A percentile compares a stretch with the other conserved stretches of the same genome.
Conservation (phyloP, 1,140 invertebrate genomes). For the Chlorops oryzae region DNA sequence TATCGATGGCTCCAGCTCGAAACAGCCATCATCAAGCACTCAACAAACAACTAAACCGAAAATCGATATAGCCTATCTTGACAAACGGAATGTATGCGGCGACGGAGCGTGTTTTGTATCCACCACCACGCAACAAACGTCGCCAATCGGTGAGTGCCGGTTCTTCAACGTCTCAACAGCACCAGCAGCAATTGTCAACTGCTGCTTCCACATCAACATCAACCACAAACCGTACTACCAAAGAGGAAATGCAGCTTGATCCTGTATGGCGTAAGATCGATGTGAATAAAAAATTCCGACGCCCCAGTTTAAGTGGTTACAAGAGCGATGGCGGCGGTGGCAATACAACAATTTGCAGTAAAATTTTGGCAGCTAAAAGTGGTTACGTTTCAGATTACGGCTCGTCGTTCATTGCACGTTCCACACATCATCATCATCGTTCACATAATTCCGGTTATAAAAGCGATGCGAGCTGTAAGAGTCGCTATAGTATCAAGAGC, state of each 20-base stretch:
- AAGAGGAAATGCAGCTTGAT: slow-evolving; percentile 52
- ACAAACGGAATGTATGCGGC: slow-evolving; percentile 59
- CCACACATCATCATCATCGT: slow-evolving; percentile 52
- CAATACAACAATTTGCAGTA: slow-evolving; percentile 54
- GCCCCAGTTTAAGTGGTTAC: slow-evolving; percentile 53
- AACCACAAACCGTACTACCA: slow-evolving; percentile 23
- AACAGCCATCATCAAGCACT: no score
- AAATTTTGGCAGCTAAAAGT: slow-evolving; percentile 52
- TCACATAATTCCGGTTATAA: slow-evolving; percentile 54
- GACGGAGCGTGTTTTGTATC: slow-evolving; percentile 66
- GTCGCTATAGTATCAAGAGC: slow-evolving; percentile 54
- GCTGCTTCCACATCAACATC: slow-evolving; percentile 38
- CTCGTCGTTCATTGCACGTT: slow-evolving; percentile 48
- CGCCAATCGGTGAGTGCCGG: slow-evolving; percentile 40
- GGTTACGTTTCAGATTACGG: slow-evolving; percentile 57
- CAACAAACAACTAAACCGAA: slow-evolving; percentile 47
- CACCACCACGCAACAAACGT: slow-evolving; percentile 64
- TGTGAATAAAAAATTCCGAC: slow-evolving; percentile 55
- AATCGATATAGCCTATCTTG: slow-evolving; percentile 55
- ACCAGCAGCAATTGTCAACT: slow-evolving; percentile 48
- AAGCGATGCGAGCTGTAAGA: slow-evolving; percentile 56
- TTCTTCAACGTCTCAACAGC: slow-evolving; percentile 33
- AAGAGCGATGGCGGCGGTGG: slow-evolving; percentile 53
- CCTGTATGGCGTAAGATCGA: slow-evolving; percentile 59
- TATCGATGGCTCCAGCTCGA: no score